Evolutionary conservation across 1,140 invertebrate species (phyloP), one percentile per base, ranked within the genome.

Genomic region (Saccostrea echinata): DNA sequence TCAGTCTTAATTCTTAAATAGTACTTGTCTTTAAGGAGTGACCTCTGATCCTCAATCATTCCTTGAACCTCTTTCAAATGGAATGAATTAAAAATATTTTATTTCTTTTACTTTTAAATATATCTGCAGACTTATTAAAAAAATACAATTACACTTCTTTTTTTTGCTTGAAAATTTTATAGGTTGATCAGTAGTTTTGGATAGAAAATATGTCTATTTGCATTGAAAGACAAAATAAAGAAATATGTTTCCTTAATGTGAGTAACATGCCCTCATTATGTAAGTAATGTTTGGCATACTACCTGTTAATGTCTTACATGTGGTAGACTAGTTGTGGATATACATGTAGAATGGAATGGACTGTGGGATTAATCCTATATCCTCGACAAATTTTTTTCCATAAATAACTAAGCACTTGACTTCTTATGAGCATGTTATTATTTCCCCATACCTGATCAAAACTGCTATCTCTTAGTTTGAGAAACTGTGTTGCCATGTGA

Each of bases 381-480:
- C 43, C 43, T 43, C 6, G 1, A 9, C 9, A 43, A 4, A 43
- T 43, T 43, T 21, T 57, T 18, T 57, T n/a, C n/a, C 13, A 21
- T 18, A 3, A n/a, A 57, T 57, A 18, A 13, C 0, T 13, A 16
- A 57, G 13, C 13, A 57, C 21, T 57, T 8, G 6, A 8, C 4
- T 8, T 57, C 55, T 57, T 3, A 57, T 9, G 55, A 57, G 55
- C 3, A 57, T 43, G 6, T 43, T 11, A 57, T 16, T 18, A 13
- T 57, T 13, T 13, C 55, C 55, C 13, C 55, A 68, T 87, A 88
- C 87, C 84, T 88, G 87, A 52, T 88, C 87, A 82, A 81, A n/a
- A 64, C 61, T 85, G 52, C 52, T 88, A 52, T 88, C 81, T 57
- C 87, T 33, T 55, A 61, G 71, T 88, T 57, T 84, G 24, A 61